Evolutionary conservation across 64 coral and sea anemone genomes (phyloP).

Genomic region (Montipora capricornis): DNA sequence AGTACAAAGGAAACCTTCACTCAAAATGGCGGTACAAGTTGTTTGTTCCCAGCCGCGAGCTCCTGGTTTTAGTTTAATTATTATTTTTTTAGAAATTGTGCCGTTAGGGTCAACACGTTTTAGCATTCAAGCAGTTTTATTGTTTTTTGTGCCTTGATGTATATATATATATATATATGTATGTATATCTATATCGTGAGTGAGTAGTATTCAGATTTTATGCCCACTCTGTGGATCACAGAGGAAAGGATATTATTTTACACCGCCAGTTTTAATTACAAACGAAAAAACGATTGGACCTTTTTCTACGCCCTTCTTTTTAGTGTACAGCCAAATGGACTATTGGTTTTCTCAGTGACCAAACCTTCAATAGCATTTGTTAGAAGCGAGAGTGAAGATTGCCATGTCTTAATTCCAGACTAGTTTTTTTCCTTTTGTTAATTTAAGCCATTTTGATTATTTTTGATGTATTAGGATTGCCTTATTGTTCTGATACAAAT

Average conservation of each 20-base stretch:
- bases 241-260: neutral
- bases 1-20: too few relatives aligned
- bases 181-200: neutral
- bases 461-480: too few relatives aligned
- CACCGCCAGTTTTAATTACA: neutral
- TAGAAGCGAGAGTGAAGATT: too few relatives aligned
- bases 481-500: too few relatives aligned
- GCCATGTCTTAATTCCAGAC: too few relatives aligned
- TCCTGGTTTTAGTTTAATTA: neutral
- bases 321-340: too few relatives aligned
- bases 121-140: constrained; percentile 7
- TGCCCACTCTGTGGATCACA: neutral
- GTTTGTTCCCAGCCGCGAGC: too few relatives aligned
- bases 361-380: too few relatives aligned
- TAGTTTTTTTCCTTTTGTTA: too few relatives aligned
- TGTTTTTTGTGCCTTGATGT: neutral
- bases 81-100: constrained; percentile 19
- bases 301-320: neutral
- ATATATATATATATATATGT: constrained; percentile 4
- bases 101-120: neutral
- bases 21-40: too few relatives aligned
- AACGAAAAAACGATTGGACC: neutral
- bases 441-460: too few relatives aligned
- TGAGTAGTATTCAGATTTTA: neutral
- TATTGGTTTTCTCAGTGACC: too few relatives aligned